Percentiles rank a stretch among this genome's conserved stretches.
phyloP scores from a whole-genome alignment of 1,140 invertebrate genomes.

The Calliphora vicina region DNA sequence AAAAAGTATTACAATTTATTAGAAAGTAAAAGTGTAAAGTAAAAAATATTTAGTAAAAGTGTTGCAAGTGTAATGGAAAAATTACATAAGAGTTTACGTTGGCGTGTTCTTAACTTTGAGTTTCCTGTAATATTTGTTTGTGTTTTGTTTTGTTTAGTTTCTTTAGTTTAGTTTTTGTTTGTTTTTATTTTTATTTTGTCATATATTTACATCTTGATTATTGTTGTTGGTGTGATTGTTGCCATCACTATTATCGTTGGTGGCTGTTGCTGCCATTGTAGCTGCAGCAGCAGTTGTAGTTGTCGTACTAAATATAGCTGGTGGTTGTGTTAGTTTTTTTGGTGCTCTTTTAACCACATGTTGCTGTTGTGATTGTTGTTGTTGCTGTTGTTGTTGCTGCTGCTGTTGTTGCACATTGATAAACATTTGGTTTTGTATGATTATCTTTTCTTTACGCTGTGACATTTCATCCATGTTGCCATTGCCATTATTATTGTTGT shows the following conservation, averaged over 20 bases:
- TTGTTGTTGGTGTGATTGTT: slow-evolving; percentile 13
- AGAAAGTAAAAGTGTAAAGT: background rate
- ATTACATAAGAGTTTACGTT: background rate
- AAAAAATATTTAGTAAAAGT: background rate
- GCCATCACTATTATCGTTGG: slow-evolving; percentile 20
- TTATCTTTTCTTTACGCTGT: slow-evolving; percentile 59
- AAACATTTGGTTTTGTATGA: slow-evolving; percentile 62
- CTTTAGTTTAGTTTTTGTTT: too few relatives aligned
- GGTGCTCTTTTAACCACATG: slow-evolving; percentile 41
- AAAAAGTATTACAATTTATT: too few relatives aligned
- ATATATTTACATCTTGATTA: slow-evolving; percentile 36
- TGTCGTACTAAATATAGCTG: slow-evolving; percentile 44
- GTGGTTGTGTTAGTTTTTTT: slow-evolving; percentile 54
- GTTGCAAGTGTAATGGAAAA: background rate
- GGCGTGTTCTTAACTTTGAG: background rate
- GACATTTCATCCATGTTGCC: slow-evolving; percentile 45
- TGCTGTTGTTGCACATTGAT: slow-evolving; percentile 56
- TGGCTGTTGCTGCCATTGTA: slow-evolving; percentile 15
- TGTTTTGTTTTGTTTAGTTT: background rate
- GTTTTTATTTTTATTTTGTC: slow-evolving; percentile 12
- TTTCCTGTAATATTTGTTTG: background rate
- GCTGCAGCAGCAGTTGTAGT: slow-evolving; percentile 32
- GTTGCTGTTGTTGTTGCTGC: slow-evolving; percentile 44
- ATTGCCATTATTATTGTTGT: slow-evolving; percentile 45
- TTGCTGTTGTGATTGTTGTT: slow-evolving; percentile 44